These are phyloP conservation scores for Porites evermanni DNA, from an alignment of 92 coral and sea anemone genomes.

Conservation along the genomic window DNA sequence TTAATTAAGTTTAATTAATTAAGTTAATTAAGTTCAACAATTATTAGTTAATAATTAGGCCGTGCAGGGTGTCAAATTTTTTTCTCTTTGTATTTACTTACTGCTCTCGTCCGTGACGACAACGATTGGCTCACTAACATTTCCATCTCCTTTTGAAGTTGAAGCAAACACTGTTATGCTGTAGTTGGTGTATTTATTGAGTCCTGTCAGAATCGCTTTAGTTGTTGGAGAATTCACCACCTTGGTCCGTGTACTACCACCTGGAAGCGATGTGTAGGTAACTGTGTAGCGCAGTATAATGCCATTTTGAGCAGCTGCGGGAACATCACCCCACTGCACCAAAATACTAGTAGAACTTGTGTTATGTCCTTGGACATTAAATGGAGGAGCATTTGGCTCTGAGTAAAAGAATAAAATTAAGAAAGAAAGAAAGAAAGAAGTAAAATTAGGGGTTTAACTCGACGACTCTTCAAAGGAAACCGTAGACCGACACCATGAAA, in stretches of 20 bases:
- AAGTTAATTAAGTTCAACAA: too few species aligned
- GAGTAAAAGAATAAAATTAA: not conserved
- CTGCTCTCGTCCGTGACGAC: slow-evolving; percentile 71
- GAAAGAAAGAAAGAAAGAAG: not conserved
- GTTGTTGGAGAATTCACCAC: slow-evolving; percentile 18
- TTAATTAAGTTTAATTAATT: too few species aligned
- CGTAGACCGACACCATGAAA: not conserved
- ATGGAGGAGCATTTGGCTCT: slow-evolving; percentile 59
- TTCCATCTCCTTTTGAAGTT: slow-evolving; percentile 61
- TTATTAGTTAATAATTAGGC: too few species aligned
- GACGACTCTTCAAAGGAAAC: too few species aligned
- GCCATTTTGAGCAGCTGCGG: slow-evolving; percentile 46
- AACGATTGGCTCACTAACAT: slow-evolving; percentile 36
- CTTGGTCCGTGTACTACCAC: not conserved
- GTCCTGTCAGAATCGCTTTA: slow-evolving; percentile 38
- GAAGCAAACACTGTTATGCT: slow-evolving; percentile 62
- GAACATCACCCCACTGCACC: slow-evolving; percentile 54
- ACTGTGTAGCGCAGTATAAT: slow-evolving; percentile 49
- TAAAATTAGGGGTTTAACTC: not conserved
- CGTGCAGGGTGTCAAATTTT: too few species aligned
- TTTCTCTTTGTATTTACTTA: not conserved
- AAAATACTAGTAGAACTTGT: slow-evolving; percentile 51
- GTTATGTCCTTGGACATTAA: not conserved
- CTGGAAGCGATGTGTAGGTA: slow-evolving; percentile 2
- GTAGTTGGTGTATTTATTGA: slow-evolving; percentile 65